These are phyloP conservation scores for Octodon degus DNA, from an alignment of 2,113 vertebrate genomes.

Conservation along the genomic window DNA sequence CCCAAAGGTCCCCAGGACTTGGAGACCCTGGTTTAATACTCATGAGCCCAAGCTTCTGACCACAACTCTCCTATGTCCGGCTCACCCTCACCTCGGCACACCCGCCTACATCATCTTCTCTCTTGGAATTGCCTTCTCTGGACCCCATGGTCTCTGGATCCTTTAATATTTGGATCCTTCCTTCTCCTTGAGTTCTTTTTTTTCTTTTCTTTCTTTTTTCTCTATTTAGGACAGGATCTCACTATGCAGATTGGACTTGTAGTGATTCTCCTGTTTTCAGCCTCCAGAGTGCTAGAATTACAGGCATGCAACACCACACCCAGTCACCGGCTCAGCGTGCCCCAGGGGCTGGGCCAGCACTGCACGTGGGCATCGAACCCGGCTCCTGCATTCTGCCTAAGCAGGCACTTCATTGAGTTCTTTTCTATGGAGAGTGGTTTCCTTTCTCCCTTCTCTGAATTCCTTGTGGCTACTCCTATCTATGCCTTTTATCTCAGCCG, in stretches of 20 bases:
- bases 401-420: neutral
- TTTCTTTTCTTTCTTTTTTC: neutral
- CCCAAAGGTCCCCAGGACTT: too few species aligned
- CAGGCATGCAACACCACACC: too few species aligned
- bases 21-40: neutral
- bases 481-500: neutral
- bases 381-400: too few species aligned
- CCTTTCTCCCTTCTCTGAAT: neutral
- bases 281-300: too few species aligned
- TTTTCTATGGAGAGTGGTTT: neutral
- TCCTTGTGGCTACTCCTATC: neutral
- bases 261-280: too few species aligned
- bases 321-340: too few species aligned
- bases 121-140: neutral
- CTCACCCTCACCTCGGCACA: neutral
- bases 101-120: neutral
- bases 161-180: neutral
- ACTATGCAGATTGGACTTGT: too few species aligned
- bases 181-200: neutral
- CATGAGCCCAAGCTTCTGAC: neutral
- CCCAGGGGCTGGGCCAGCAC: too few species aligned
- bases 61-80: accelerated
- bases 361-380: too few species aligned
- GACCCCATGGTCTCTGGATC: neutral
- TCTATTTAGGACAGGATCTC: neutral